Evolutionary conservation across 2,797 vertebrate genomes (phyloP), one percentile per base, ranked within the genome.

Genomic region (Chrysolophus pictus): DNA sequence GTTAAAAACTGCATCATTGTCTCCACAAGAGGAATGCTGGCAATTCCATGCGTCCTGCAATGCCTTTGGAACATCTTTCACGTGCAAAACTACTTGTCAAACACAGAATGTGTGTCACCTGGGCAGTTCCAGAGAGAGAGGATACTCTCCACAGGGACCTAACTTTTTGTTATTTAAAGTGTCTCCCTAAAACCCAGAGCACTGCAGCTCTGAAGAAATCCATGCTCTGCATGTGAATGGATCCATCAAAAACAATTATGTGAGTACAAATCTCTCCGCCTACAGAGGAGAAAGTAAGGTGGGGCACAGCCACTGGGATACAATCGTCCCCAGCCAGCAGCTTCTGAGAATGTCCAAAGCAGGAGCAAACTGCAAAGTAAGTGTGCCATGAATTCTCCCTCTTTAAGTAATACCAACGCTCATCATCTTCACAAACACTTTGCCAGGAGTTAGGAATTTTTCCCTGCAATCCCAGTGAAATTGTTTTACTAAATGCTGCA

Each of bases 161-260:
- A 74, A 60, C 31, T 26, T 42, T 60, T 37, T 60, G 47, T 49
- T 80, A 67, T 63, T 56, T 6, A 67, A 93, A 91, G 51, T 10
- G 10, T 11, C 31, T 51, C 19, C 31, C 10, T 33, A 84, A 76
- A 84, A 88, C 14, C 0, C 10, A 2, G 35, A 84, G 35, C 29
- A 89, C 2, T 13, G 21, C 72, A 58, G 53, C 56, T 84, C 68
- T 67, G 47, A 69, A 65, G 31, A 53, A 49, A 39, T 73, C 70
- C 28, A 74, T 35, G 41, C 69, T 74, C 47, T 77, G 35, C 63
- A 51, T 6, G 29, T 62, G 44, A 88, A 83, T 4, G 33, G 8
- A 72, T 44, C 74, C 51, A 79, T 71, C 82, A 91, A 82, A 90
- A 90, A 70, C 44, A 49, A 21, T 68, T 65, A 68, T 46, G 56